Conservation (phyloP, 2,888 invertebrate genomes). For the Cephus pulcher region DNA sequence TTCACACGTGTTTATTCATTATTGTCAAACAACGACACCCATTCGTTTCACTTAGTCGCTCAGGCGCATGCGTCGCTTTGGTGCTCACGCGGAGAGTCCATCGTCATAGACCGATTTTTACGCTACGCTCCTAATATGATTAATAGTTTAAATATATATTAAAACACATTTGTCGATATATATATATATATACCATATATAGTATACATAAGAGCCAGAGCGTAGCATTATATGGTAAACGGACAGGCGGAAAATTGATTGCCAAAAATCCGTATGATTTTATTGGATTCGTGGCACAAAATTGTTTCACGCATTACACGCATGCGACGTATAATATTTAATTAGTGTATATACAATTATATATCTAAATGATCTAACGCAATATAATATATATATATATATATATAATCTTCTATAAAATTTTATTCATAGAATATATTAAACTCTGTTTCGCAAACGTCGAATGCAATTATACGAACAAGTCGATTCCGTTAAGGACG, state of each 20-base stretch:
- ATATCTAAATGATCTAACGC: neutral
- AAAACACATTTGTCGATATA: slow-evolving; percentile 1
- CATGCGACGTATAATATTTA: slow-evolving; percentile 10
- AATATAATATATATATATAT: slow-evolving; percentile 17
- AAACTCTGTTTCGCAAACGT: slow-evolving; percentile 30
- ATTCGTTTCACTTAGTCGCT: slow-evolving; percentile 18
- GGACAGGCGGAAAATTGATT: neutral
- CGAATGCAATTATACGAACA: neutral
- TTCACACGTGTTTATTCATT: slow-evolving; percentile 52
- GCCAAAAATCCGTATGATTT: neutral
- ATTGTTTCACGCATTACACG: neutral
- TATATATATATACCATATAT: slow-evolving; percentile 15
- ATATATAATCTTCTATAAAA: slow-evolving; percentile 40
- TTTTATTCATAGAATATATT: slow-evolving; percentile 45
- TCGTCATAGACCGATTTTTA: neutral
- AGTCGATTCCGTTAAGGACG: neutral
- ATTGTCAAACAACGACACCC: slow-evolving; percentile 51
- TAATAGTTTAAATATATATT: neutral
- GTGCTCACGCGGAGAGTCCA: neutral
- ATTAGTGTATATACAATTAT: slow-evolving; percentile 28
- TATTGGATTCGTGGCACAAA: neutral
- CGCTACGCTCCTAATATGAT: neutral
- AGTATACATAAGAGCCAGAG: slow-evolving; percentile 1
- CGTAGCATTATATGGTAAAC: neutral
- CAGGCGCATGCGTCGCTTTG: neutral